Conservation (phyloP, 2,888 invertebrate genomes). For the Drosophila crucigera region DNA sequence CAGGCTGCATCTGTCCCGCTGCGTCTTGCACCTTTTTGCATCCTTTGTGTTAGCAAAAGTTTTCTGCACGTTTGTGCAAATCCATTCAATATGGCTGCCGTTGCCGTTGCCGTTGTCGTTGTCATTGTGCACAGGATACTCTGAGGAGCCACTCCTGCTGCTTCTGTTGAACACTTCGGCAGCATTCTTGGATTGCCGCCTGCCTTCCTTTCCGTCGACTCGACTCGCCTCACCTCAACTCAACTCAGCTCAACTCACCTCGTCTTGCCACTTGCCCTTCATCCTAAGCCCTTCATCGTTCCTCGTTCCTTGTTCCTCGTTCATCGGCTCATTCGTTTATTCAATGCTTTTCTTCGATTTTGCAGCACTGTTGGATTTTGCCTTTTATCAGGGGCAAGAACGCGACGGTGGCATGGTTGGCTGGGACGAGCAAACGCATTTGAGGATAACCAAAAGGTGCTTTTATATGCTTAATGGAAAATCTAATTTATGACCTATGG, state of each 20-base stretch:
- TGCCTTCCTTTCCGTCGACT: slow-evolving; percentile 21
- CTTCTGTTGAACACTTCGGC: slow-evolving; percentile 41
- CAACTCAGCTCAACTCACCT: not conserved
- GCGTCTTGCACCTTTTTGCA: slow-evolving; percentile 73
- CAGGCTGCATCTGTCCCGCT: slow-evolving; percentile 45
- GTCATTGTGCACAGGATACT: slow-evolving; percentile 29
- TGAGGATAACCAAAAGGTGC: slow-evolving; percentile 82
- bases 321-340: slow-evolving; percentile 71
- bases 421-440: slow-evolving; percentile 65
- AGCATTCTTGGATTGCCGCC: slow-evolving; percentile 54
- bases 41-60: slow-evolving; percentile 79
- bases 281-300: slow-evolving; percentile 22
- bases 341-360: slow-evolving; percentile 82
- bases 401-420: slow-evolving; percentile 7
- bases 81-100: slow-evolving; percentile 79
- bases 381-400: slow-evolving; percentile 65
- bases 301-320: slow-evolving; percentile 31
- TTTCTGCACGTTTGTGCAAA: slow-evolving; percentile 79
- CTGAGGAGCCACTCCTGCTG: slow-evolving; percentile 10
- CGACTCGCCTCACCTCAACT: slow-evolving; percentile 6
- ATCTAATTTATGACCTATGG: slow-evolving; percentile 81
- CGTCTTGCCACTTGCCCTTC: slow-evolving; percentile 26
- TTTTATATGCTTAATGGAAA: slow-evolving; percentile 81
- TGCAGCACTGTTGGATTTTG: slow-evolving; percentile 78
- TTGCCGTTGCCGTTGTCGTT: slow-evolving; percentile 59